Evolutionary conservation across 2,888 invertebrate genomes (phyloP), one percentile per base, ranked within the genome.

Genomic region (Rhaphigaster nebulosa): DNA sequence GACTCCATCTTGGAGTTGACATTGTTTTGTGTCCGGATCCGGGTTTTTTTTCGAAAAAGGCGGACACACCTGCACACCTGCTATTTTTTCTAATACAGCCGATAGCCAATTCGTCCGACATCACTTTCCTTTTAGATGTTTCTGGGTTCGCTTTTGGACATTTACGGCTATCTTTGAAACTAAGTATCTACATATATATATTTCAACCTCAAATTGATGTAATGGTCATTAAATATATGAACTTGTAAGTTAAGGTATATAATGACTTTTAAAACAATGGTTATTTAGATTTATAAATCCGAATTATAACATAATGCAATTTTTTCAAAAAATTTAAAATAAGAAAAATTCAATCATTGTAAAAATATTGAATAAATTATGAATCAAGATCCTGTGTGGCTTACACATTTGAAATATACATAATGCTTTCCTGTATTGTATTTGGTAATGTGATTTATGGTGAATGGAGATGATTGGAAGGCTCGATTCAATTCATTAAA

Each of bases 1-100:
- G 80, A 10, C 45, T 45, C 84, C 45, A 84, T 84, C n/a, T 84
- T 84, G 45, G n/a, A 45, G 45, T 41, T 84, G 84, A 45, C 84
- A 84, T 84, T 38, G 84, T 84, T 84, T 84, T 84, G 41, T 41
- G 84, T 84, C 84, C 84, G 84, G 84, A 84, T 84, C 84, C 84
- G 84, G 84, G 84, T 84, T 84, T 84, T 84, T n/a, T 84, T 84
- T 84, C 84, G 84, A 50, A 84, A 84, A 84, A 84, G 84, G 84
- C 84, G 84, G 84, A 84, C 84, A 84, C 84, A 84, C 84, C 84
- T 84, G 84, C 84, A 26, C 84, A 84, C 84, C 84, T 84, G 84
- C 84, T 84, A n/a, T 84, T 84, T 84, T 84, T 84, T 84, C 45
- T 84, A 84, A 84, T 84, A 45, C 45, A 45, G 45, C 84, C 45